Evolutionary conservation across 2,797 vertebrate genomes (phyloP).

Genomic region (Platyrinchus mystaceus): DNA sequence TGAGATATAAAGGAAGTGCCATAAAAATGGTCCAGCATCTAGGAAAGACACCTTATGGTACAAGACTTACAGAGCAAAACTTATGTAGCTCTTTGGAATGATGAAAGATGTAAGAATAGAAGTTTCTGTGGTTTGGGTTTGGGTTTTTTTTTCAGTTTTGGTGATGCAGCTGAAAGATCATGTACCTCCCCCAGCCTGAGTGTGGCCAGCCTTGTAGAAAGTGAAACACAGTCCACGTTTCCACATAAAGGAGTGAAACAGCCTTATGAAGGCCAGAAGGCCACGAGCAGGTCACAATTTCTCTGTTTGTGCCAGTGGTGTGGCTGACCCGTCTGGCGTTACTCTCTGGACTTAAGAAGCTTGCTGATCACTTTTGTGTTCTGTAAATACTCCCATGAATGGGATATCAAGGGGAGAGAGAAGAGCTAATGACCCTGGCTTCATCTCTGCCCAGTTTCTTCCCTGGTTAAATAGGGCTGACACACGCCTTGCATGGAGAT

Average conservation of each 20-base stretch:
- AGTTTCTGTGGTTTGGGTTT: neutral
- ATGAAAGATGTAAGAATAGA: neutral
- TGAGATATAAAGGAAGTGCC: neutral
- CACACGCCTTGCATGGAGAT: neutral
- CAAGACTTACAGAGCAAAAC: neutral
- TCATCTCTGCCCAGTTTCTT: neutral
- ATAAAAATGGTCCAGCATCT: neutral
- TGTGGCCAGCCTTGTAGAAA: neutral
- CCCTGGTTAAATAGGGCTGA: neutral
- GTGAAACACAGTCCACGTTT: neutral
- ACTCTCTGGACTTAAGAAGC: neutral
- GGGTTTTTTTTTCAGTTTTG: neutral
- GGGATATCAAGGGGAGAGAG: neutral
- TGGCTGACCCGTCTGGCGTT: neutral
- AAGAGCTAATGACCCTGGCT: neutral
- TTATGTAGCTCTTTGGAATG: neutral
- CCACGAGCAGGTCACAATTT: neutral
- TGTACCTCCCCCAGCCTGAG: neutral
- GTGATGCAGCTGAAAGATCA: neutral
- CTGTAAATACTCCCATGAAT: neutral
- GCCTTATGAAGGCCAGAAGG: too few species aligned
- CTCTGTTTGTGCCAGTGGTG: neutral
- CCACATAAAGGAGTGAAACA: neutral
- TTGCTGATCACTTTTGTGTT: neutral
- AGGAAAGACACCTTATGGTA: neutral